These are phyloP conservation scores for Conus ventricosus DNA, from an alignment of 1,140 invertebrate genomes.

Conservation along the genomic window DNA sequence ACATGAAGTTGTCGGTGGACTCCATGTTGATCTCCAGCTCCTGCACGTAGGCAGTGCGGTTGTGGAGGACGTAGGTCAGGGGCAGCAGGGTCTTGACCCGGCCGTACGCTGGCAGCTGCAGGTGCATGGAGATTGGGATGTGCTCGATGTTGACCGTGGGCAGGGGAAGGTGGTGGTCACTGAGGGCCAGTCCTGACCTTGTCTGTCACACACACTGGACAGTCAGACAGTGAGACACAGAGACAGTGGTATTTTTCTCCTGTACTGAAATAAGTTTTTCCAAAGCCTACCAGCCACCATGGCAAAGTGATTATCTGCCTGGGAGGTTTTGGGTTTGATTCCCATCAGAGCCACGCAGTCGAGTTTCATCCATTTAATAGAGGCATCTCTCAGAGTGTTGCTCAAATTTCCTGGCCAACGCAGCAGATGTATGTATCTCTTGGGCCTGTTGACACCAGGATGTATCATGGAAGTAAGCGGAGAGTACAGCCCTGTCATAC, in stretches of 20 bases:
- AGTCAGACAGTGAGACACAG: background rate
- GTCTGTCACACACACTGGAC: background rate
- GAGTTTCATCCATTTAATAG: too few relatives aligned
- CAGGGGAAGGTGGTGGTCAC: constrained; percentile 72
- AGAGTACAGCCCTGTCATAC: too few relatives aligned
- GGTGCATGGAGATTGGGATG: constrained; percentile 83
- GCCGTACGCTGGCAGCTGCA: constrained; percentile 84
- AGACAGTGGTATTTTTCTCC: background rate
- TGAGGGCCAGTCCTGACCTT: constrained; percentile 59
- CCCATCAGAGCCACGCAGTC: too few relatives aligned
- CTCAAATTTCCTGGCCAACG: too few relatives aligned
- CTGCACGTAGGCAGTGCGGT: constrained; percentile 83
- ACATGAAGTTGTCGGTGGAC: constrained; percentile 91
- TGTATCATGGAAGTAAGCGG: too few relatives aligned
- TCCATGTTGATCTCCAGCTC: constrained; percentile 86
- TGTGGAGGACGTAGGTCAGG: constrained; percentile 83
- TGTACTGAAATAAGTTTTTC: too few relatives aligned
- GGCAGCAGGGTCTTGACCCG: constrained; percentile 80
- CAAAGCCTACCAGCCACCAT: too few relatives aligned
- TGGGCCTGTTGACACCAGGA: too few relatives aligned
- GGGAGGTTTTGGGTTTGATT: too few relatives aligned
- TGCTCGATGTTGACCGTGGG: constrained; percentile 77
- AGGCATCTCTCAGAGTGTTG: too few relatives aligned
- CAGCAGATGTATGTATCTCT: too few relatives aligned
- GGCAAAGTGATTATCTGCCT: too few relatives aligned